Base-by-base conservation (phyloP, 2,113 vertebrate species). In the Electrona antarctica region DNA sequence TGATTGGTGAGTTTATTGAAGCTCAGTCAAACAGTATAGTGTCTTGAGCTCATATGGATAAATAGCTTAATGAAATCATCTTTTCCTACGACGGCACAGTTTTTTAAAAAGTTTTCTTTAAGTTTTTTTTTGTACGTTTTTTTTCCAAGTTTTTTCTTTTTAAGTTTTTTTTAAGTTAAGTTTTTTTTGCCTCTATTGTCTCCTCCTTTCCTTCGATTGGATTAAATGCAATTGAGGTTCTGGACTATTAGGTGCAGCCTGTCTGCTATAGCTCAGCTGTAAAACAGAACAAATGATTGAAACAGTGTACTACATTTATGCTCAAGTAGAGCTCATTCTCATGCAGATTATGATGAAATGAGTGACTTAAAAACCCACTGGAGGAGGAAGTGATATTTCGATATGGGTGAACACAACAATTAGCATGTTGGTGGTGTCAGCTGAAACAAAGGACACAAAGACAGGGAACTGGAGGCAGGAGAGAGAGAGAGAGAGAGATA, bases 361-460 rank as follows among this genome's bases (percentile, higher is more conserved):
- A 55, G 45, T 50, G 3, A 41, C 59, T 47, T 45, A 55, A 46
- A 48, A 21, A 9, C 58, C 58, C 58, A 54, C 50, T 15, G 60
- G 68, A 61, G 68, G 33, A 15, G 46, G 69, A 60, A 33, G 46
- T 13, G 11, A 47, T 29, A 64, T 10, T 46, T 57, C 69, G 28
- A 41, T 63, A 21, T 49, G 48, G 49, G 29, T 47, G 60, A 7
- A 4, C 54, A 59, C 21, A 59, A 64, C 64, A 58, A 73, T 73
- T 65, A 64, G 33, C 29, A 28, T 41, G 15, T 50, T 41, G 51
- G 54, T 58, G 8, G 47, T n/a, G 21, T 73, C 61, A 65, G 71
- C 56, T 60, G 45, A 60, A 74, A 57, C 48, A 14, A 46, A 28
- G 29, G 55, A 52, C 29, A 57, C 6, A 14, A 12, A 49, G n/a